phyloP scores from a whole-genome alignment of 2,888 invertebrate species.

The Xestia ashworthii region DNA sequence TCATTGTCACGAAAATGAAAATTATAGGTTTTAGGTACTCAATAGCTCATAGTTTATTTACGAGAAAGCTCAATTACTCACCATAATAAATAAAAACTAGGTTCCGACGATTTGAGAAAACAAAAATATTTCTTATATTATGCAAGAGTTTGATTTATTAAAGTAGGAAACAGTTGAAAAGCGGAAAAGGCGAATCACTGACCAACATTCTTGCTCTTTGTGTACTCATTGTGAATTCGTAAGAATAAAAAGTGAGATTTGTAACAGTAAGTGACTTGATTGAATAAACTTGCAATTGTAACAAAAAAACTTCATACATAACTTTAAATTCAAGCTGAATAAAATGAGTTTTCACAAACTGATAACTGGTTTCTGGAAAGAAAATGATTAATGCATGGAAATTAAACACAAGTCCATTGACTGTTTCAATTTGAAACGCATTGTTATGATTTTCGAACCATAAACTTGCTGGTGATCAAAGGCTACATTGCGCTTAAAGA shows the following conservation, averaged over 20 bases:
- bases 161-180: slow-evolving; percentile 15
- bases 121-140: neutral
- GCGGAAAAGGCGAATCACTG: slow-evolving; percentile 15
- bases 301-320: neutral
- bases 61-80: neutral
- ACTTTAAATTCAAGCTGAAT: neutral
- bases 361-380: neutral
- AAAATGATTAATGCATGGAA: neutral
- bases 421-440: neutral
- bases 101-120: neutral
- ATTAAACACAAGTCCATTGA: neutral
- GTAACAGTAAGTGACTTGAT: neutral
- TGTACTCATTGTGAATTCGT: slow-evolving; percentile 2
- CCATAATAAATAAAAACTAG: neutral
- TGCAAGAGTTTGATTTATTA: neutral
- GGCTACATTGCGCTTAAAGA: too few species aligned
- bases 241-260: neutral
- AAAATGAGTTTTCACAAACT: neutral
- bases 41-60: neutral
- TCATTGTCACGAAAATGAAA: neutral
- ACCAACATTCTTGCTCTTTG: slow-evolving; percentile 15
- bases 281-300: neutral
- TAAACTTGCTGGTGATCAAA: too few species aligned
- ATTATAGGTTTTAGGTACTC: neutral
- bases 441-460: neutral